Base-by-base conservation (phyloP, 2,888 invertebrate species). In the Synanthedon myopaeformis region DNA sequence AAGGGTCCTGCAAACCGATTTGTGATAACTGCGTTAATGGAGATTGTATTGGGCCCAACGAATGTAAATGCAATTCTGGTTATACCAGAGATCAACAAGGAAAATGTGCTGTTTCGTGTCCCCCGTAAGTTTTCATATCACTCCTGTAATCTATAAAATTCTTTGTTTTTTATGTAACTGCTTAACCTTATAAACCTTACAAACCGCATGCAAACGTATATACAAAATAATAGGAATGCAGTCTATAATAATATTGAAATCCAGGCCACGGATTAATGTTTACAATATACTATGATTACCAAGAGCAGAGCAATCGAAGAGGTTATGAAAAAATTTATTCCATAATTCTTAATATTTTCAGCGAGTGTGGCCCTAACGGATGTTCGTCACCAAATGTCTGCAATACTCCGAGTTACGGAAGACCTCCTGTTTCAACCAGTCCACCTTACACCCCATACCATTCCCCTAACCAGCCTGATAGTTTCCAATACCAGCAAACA, bases 21-120 rank as follows among this genome's bases (percentile, higher is more conserved):
- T 59, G 10, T 60, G 58, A 60, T 6, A 42, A 51, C 17, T 66
- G 64, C 53, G 67, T 67, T 57, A 84, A 89, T 60, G 89, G 89
- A 0, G 66, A 75, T 56, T 80, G 91, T 57, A 69, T 87, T 0
- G 89, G 79, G 0, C 89, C 89, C 0, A 88, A 90, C 55, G 75
- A 78, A 23, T 91, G 91, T 65, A 73, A 75, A 3, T 91, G 91
- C 61, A 73, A 79, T 1, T 52, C 52, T 3, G 78, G 78, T 1
- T 79, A 66, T 51, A 41, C 28, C 5, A 67, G 64, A 51, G 69
- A 75, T 19, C 56, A 59, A 4, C 60, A 63, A 2, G 75, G 74
- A 2, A 57, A 65, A 14, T 85, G 86, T 51, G 57, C 60, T 2
- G 78, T 82, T 5, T 68, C 70, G 5, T 86, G 86, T 58, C 56